phyloP scores from a whole-genome alignment of 2,888 invertebrate genomes.

The Venustoraphidia nigricollis region DNA sequence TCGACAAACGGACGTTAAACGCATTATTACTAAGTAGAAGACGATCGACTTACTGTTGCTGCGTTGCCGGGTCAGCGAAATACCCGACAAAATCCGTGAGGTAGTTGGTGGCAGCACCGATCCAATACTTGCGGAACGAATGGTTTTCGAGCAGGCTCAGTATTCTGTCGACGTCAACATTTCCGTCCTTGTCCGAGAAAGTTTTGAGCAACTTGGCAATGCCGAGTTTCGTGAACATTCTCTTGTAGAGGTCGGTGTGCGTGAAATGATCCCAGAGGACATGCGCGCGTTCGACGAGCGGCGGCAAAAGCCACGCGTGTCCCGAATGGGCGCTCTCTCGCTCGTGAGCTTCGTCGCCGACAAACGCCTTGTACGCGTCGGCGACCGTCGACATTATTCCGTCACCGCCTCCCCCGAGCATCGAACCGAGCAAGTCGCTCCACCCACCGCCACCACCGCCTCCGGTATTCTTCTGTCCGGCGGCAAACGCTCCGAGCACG shows the following conservation, averaged over 20 bases:
- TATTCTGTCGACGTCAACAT: slow-evolving; percentile 54
- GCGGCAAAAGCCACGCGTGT: slow-evolving; percentile 58
- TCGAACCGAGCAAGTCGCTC: slow-evolving; percentile 13
- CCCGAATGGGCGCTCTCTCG: slow-evolving; percentile 47
- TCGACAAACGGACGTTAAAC: too few species aligned
- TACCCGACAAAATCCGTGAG: slow-evolving; percentile 59
- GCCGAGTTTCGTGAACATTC: slow-evolving; percentile 58
- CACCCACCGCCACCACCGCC: slow-evolving; percentile 2
- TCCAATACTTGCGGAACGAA: slow-evolving; percentile 65
- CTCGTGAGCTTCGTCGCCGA: slow-evolving; percentile 42
- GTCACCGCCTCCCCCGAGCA: slow-evolving; percentile 7
- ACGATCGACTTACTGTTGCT: slow-evolving; percentile 40
- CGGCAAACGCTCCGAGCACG: slow-evolving; percentile 37
- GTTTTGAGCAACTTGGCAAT: slow-evolving; percentile 49
- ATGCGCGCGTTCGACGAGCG: slow-evolving; percentile 49
- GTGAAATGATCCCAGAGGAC: slow-evolving; percentile 65
- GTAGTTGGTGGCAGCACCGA: slow-evolving; percentile 56
- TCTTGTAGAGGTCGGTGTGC: slow-evolving; percentile 61
- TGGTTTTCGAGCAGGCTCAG: slow-evolving; percentile 68
- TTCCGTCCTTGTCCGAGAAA: slow-evolving; percentile 54
- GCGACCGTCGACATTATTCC: slow-evolving; percentile 43
- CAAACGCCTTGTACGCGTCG: slow-evolving; percentile 44
- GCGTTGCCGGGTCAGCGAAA: slow-evolving; percentile 58
- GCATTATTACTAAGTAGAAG: neutral
- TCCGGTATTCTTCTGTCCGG: slow-evolving; percentile 12